A percentile compares a stretch with the other conserved stretches of the same genome.
These are phyloP conservation scores for Furcula furcula DNA, from an alignment of 2,888 invertebrate genomes.

Conservation along the genomic window DNA sequence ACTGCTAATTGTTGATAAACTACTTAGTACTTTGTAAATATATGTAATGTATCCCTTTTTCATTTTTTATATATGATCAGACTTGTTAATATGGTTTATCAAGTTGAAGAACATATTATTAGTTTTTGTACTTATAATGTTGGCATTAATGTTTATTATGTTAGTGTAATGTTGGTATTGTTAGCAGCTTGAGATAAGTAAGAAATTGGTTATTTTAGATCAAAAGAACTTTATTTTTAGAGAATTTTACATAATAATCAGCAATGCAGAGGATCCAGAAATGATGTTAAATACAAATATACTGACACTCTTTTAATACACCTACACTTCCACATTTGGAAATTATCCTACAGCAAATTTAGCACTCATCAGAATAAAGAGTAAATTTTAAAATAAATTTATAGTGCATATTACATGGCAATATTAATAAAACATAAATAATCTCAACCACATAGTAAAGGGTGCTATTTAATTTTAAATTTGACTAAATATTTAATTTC, in stretches of 20 bases:
- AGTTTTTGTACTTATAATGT: too few relatives aligned
- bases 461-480: slow-evolving; percentile 55
- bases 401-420: slow-evolving; percentile 58
- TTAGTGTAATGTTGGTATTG: neutral
- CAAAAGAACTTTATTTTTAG: slow-evolving; percentile 82
- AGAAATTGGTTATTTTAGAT: slow-evolving; percentile 50
- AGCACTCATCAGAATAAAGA: slow-evolving; percentile 62
- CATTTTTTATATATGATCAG: too few relatives aligned
- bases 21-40: too few relatives aligned
- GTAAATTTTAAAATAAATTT: slow-evolving; percentile 56
- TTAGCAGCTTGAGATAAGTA: too few relatives aligned
- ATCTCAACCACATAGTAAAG: slow-evolving; percentile 52
- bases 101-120: too few relatives aligned
- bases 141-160: too few relatives aligned
- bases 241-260: slow-evolving; percentile 80
- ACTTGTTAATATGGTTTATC: too few relatives aligned
- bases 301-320: slow-evolving; percentile 73
- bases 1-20: too few relatives aligned
- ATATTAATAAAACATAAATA: slow-evolving; percentile 52
- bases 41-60: too few relatives aligned
- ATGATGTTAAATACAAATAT: slow-evolving; percentile 76
- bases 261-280: slow-evolving; percentile 80
- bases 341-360: slow-evolving; percentile 72
- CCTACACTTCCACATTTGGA: slow-evolving; percentile 71
- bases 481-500: slow-evolving; percentile 49